A percentile compares a stretch with the other conserved stretches of the same genome.
Evolutionary conservation across 2,888 invertebrate species (phyloP).

Genomic region (Dilophus febrilis): DNA sequence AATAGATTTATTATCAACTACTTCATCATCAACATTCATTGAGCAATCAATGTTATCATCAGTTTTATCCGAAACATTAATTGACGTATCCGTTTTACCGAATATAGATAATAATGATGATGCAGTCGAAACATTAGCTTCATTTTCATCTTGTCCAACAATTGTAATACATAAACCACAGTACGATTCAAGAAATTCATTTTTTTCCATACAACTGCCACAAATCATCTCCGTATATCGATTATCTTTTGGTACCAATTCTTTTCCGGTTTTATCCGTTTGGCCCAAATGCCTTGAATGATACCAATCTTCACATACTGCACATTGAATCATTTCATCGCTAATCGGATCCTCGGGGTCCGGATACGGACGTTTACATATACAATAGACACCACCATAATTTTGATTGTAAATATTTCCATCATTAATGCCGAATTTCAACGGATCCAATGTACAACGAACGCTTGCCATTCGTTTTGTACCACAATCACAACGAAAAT

Average conservation of each 20-base stretch:
- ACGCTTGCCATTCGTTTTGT: constrained; percentile 54
- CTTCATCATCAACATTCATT: background rate
- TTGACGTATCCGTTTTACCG: constrained; percentile 2
- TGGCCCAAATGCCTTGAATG: constrained; percentile 63
- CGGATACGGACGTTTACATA: constrained; percentile 83
- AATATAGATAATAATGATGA: no score
- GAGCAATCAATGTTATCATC: constrained; percentile 1
- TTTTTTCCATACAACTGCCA: constrained; percentile 53
- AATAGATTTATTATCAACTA: background rate
- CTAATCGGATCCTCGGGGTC: constrained; percentile 67
- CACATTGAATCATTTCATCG: constrained; percentile 93
- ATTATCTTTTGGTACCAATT: constrained; percentile 38
- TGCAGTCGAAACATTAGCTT: background rate
- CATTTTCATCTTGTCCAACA: constrained; percentile 6
- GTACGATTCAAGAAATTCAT: constrained; percentile 59
- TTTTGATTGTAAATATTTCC: constrained; percentile 83
- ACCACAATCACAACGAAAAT: constrained; percentile 93
- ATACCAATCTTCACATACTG: constrained; percentile 95
- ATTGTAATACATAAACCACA: constrained; percentile 24
- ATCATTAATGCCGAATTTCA: constrained; percentile 40
- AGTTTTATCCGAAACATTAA: constrained; percentile 6
- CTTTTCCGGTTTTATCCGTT: no score
- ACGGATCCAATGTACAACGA: constrained; percentile 49
- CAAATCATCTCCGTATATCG: constrained; percentile 73
- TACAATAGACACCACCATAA: constrained; percentile 83